Percentiles rank a stretch among this genome's conserved stretches.
These are phyloP conservation scores for Antrozous pallidus DNA, from an alignment of 2,797 vertebrate genomes.

Conservation along the genomic window DNA sequence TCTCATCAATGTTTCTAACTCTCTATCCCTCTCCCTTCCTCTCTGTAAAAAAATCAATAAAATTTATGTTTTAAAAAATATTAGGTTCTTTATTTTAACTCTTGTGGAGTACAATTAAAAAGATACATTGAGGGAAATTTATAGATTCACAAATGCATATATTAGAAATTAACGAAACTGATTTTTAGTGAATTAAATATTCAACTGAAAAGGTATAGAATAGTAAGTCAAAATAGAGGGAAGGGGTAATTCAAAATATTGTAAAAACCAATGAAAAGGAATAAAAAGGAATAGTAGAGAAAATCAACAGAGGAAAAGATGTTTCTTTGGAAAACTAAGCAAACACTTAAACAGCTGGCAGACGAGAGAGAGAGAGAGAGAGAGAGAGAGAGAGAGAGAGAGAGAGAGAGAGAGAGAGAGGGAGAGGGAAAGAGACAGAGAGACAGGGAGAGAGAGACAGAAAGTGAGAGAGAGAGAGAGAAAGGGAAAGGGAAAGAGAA, in stretches of 20 bases:
- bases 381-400: background rate
- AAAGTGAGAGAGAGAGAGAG: too few relatives aligned
- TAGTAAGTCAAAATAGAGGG: background rate
- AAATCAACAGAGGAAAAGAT: background rate
- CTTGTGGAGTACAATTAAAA: background rate
- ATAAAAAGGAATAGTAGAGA: background rate
- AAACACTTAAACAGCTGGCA: background rate
- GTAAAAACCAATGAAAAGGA: background rate
- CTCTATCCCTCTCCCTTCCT: too few relatives aligned
- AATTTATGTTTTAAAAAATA: too few relatives aligned
- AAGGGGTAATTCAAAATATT: background rate
- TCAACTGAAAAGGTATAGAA: background rate
- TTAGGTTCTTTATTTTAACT: background rate
- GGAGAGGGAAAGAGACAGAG: too few relatives aligned
- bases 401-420: background rate
- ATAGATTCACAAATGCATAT: background rate
- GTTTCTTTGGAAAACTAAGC: background rate
- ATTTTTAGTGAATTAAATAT: background rate
- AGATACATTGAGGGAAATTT: background rate
- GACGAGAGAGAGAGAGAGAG: background rate
- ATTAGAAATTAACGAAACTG: constrained; percentile 26
- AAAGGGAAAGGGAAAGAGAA: background rate
- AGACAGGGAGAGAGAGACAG: too few relatives aligned
- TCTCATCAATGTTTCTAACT: too few relatives aligned
- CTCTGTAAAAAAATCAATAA: too few relatives aligned